These are phyloP conservation scores for Copsychus sechellarum DNA, from an alignment of 2,113 vertebrate genomes.

Conservation along the genomic window DNA sequence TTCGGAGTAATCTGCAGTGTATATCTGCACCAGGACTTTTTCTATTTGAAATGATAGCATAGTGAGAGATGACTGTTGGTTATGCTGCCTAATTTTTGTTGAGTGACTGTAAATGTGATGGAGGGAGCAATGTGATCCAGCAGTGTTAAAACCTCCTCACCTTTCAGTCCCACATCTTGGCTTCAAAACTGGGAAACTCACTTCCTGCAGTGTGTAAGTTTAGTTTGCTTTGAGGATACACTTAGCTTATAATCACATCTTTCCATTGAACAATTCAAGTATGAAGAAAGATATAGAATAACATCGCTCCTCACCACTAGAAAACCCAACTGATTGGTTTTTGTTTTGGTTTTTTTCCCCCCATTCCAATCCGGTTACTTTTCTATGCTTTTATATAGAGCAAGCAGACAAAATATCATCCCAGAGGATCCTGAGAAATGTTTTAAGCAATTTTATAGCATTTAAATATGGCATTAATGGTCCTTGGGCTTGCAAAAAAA, in stretches of 20 bases:
- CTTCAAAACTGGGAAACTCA: neutral
- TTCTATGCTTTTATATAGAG: neutral
- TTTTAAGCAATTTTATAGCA: neutral
- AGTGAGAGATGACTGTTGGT: neutral
- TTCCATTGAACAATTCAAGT: neutral
- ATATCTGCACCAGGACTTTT: neutral
- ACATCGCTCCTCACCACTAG: neutral
- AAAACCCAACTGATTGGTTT: neutral
- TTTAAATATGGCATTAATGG: neutral
- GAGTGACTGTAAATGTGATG: neutral
- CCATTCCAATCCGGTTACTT: neutral
- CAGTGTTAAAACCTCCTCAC: neutral
- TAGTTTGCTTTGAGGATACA: neutral
- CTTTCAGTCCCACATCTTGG: neutral
- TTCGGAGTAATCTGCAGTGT: neutral
- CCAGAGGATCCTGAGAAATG: neutral
- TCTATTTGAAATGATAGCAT: neutral
- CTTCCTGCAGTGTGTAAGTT: neutral
- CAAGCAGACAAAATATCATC: neutral
- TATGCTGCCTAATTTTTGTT: neutral
- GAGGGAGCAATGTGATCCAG: neutral
- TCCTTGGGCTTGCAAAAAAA: neutral
- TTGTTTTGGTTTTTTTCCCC: neutral
- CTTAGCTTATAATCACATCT: neutral
- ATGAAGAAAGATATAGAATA: neutral